Evolutionary conservation across 2,888 invertebrate species (phyloP).

Genomic region (Clostera curtula): DNA sequence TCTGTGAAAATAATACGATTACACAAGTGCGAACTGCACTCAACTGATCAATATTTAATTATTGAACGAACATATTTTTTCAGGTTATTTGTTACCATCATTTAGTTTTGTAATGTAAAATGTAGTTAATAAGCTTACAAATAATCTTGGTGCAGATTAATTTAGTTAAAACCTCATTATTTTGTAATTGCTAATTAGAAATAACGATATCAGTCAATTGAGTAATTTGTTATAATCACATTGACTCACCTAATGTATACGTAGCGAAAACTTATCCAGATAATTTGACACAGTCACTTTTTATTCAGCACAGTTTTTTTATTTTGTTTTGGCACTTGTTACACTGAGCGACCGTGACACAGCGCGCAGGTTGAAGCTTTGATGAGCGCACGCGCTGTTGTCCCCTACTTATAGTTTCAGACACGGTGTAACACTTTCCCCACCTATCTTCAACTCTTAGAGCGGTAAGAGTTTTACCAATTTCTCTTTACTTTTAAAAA

Average conservation of each 20-base stretch:
- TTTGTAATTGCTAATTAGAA: not conserved
- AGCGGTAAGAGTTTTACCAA: constrained; percentile 24
- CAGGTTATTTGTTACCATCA: too few relatives aligned
- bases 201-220: constrained; percentile 9
- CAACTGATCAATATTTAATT: too few relatives aligned
- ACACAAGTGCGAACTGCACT: too few relatives aligned
- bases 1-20: too few relatives aligned
- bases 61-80: too few relatives aligned
- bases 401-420: constrained; percentile 67
- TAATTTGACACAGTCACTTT: constrained; percentile 1
- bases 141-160: not conserved
- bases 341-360: constrained; percentile 35
- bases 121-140: too few relatives aligned
- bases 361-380: constrained; percentile 42
- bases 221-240: not conserved
- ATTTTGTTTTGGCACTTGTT: too few relatives aligned
- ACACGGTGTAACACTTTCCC: constrained; percentile 61
- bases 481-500: constrained; percentile 33
- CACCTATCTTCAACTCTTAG: constrained; percentile 46
- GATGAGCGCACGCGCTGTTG: constrained; percentile 37
- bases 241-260: constrained; percentile 1
- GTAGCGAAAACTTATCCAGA: not conserved
- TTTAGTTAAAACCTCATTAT: not conserved
- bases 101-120: too few relatives aligned
- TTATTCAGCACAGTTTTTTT: too few relatives aligned